A percentile compares a stretch with the other conserved stretches of the same genome.
These are phyloP conservation scores for Ochotona curzoniae DNA, from an alignment of 2,113 vertebrate species.

Conservation along the genomic window DNA sequence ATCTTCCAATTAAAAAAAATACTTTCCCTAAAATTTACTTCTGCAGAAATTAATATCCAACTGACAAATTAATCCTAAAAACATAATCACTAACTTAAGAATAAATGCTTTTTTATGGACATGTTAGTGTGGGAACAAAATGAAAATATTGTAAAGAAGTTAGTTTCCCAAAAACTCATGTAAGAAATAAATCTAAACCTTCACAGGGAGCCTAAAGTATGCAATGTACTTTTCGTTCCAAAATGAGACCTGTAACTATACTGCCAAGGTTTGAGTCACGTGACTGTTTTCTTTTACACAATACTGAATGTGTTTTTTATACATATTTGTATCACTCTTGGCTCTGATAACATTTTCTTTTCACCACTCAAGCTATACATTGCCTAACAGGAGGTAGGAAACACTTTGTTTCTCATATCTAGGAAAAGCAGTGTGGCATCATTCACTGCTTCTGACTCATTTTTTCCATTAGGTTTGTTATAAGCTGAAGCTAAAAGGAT, in stretches of 20 bases:
- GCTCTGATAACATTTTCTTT: conserved; percentile 8
- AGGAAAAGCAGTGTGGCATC: not conserved
- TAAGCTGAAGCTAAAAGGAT: too few relatives aligned
- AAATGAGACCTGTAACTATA: not conserved
- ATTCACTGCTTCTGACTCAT: not conserved
- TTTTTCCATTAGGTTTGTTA: not conserved
- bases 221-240: not conserved
- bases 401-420: not conserved
- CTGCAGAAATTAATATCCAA: conserved; percentile 1
- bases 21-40: not conserved
- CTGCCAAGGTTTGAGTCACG: not conserved
- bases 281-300: not conserved
- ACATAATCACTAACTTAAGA: not conserved
- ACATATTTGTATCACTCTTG: not conserved
- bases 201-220: not conserved
- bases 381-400: not conserved
- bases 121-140: not conserved
- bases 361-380: not conserved
- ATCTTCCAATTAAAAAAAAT: conserved; percentile 30
- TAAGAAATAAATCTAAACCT: not conserved
- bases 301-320: not conserved
- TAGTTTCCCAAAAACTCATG: not conserved
- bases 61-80: conserved; percentile 17
- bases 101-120: not conserved
- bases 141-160: not conserved